Percentiles rank a stretch among this genome's conserved stretches.
phyloP scores from a whole-genome alignment of 2,113 vertebrate species.

The Podilymbus podiceps region DNA sequence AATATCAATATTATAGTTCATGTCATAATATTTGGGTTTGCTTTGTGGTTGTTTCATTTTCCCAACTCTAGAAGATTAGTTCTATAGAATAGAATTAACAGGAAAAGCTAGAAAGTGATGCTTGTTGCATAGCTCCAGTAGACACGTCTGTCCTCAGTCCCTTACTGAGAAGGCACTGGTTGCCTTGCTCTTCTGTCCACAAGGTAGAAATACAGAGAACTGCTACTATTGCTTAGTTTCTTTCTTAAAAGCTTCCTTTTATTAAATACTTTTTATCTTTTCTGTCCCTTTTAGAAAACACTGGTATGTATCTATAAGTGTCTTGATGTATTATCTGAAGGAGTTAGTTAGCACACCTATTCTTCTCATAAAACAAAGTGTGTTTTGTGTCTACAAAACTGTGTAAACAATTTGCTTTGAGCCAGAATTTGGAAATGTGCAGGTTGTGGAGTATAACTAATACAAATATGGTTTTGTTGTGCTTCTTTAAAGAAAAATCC shows the following conservation, averaged over 20 bases:
- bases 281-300: constrained; percentile 29
- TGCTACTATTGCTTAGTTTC: constrained; percentile 1
- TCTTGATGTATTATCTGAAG: constrained; percentile 28
- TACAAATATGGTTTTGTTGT: not conserved
- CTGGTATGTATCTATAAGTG: not conserved
- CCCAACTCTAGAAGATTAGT: not conserved
- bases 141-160: not conserved
- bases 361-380: constrained; percentile 57
- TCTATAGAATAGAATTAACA: not conserved
- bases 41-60: not conserved
- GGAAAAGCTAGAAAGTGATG: not conserved
- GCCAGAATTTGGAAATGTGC: not conserved
- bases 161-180: not conserved
- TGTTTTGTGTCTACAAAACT: constrained; percentile 37
- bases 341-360: constrained; percentile 50
- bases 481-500: constrained; percentile 3
- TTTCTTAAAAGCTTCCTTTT: constrained; percentile 42
- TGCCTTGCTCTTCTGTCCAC: not conserved
- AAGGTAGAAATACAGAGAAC: not conserved
- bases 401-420: constrained; percentile 42
- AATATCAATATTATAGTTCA: not conserved
- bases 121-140: not conserved
- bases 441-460: not conserved
- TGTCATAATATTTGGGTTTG: not conserved
- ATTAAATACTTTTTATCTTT: constrained; percentile 43